Evolutionary conservation across 2,888 invertebrate species (phyloP), one percentile per base, ranked within the genome.

Genomic region (Fragum sueziense): DNA sequence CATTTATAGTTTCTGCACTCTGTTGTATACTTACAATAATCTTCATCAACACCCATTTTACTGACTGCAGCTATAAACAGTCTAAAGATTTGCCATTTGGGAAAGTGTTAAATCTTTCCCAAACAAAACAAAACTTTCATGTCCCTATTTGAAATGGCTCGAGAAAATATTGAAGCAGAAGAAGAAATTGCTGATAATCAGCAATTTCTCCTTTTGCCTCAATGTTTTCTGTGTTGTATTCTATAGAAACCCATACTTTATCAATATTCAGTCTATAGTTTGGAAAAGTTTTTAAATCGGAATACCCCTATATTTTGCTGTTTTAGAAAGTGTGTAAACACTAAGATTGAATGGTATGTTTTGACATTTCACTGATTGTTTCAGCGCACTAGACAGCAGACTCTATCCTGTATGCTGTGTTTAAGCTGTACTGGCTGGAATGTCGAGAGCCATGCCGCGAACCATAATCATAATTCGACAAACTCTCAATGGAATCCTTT

Each of bases 381-480:
- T 61, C n/a, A n/a, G n/a, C 31, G 17, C 37, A 3, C 37, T 76
- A 84, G 34, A 84, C 84, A 22, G 84, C 84, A 6, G 84, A 84
- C 37, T 84, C 84, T 27, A 80, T 73, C 59, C 78, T 84, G 70
- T 76, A 84, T 33, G 79, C 80, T 0, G 70, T 79, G 71, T 82
- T 82, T n/a, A 82, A 31, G 59, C 84, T 84, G 59, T 81, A 84
- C 52, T 84, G 84, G 54, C 84, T 82, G 4, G 81, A 80, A 76
- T 80, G 74, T 27, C 73, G 72, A 25, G 81, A 82, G n/a, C 76
- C 79, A 22, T 41, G 79, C 27, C 80, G 27, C 1, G 84, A 80
- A 31, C 69, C 69, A 57, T 79, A 80, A n/a, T 67, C 80, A 22
- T 74, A 76, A 31, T 82, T 78, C 17, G 82, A 82, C 37, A 76